Evolutionary conservation across 1,140 invertebrate species (phyloP), one percentile per base, ranked within the genome.

Genomic region (Melipona quadrifasciata): DNA sequence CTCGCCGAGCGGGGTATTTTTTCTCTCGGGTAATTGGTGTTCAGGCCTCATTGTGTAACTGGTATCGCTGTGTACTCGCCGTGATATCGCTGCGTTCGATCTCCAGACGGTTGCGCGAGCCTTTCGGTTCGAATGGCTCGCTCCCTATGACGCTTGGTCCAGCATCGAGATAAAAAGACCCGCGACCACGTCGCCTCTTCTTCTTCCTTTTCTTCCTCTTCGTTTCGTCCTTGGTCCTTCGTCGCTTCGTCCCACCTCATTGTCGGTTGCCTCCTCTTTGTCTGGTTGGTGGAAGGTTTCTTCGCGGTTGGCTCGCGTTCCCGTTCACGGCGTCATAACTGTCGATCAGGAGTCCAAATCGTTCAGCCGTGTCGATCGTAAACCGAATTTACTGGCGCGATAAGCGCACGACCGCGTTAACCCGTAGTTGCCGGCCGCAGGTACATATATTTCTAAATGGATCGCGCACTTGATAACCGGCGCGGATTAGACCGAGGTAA

Each of bases 1-100:
- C 89, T 90, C 82, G 80, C 84, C 82, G 87, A 81, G 87, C 74
- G 80, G 79, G 55, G 87, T 73, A 86, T 86, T 91, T 90, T 90
- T 86, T 81, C 80, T 65, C 80, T 81, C 87, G 87, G 74, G 87
- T 92, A 91, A 91, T 92, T 91, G 90, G 90, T 91, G 89, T 91
- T 91, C 88, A 87, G 86, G 77, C 78, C 86, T 91, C 88, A 91
- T 92, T 92, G 91, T 92, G 91, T 90, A 90, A 91, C 89, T 89
- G 90, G 88, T 88, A 91, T 91, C 90, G 91, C 68, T 84, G 80
- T 91, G 91, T 91, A 91, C 88, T 91, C 86, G 81, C 81, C 82
- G 51, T 64, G 73, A 55, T 92, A 92, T 92, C 91, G 87, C 80
- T 58, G 80, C 85, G 82, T 84, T 82, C 88, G 80, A 92, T 92